Evolutionary conservation across 2,113 vertebrate species (phyloP), one percentile per base, ranked within the genome.

Genomic region (Mellivora capensis): DNA sequence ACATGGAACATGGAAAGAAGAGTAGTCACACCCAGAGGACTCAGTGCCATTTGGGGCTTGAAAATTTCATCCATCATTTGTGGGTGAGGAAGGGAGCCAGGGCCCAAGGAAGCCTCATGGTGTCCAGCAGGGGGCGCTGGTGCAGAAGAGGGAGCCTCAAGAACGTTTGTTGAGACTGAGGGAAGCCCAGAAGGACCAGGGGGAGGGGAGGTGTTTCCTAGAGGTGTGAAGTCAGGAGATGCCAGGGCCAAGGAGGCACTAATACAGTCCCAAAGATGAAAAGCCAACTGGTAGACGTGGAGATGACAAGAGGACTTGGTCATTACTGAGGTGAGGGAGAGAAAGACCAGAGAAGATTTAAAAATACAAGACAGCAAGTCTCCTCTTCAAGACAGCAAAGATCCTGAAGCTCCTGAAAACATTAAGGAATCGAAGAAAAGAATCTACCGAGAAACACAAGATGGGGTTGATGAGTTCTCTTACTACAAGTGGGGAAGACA

Each of bases 1-100:
- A 0, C 6, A 3, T 2, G 25, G 57, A 37, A 54, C 79, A 74
- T 18, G 29, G 77, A 59, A 13, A 27, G 47, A 59, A 27, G 81
- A 47, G 7, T 11, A 27, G 0, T 61, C 2, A 17, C 61, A 15
- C 34, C 0, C 13, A 31, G 29, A 49, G 10, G 52, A 54, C 23
- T 13, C 8, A 2, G 11, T 3, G 27, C n/a, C n/a, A 21, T 4
- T 1, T 11, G 15, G 49, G 17, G 42, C n/a, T 42, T 67, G 13
- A 81, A 34, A 80, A 52, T 49, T 67, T 37, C 8, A 44, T 11
- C 13, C 11, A 4, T 49, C 49, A 49, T 21, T 34, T 8, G 12
- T 34, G 6, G 37, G 6, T 1, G 6, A 9, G 0, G 47, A 21
- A 15, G 6, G 10, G 39, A 44, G 59, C 27, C 25, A 64, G 7